phyloP scores from a whole-genome alignment of 2,888 invertebrate species.

The Drosophila vallismaia region DNA sequence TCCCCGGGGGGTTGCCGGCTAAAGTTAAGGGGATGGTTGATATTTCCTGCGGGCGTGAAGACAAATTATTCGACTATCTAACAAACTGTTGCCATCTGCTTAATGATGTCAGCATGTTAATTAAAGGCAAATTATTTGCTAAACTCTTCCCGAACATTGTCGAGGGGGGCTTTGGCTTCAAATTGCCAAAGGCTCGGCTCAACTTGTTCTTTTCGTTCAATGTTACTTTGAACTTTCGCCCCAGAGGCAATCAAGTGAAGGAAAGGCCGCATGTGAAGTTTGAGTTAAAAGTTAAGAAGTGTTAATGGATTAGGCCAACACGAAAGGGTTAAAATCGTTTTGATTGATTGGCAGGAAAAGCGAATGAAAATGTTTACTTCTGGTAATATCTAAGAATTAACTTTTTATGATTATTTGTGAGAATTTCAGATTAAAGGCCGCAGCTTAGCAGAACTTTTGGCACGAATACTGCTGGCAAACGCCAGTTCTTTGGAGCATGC shows the following conservation, averaged over 20 bases:
- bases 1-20: conserved; percentile 6
- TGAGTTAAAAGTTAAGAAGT: conserved; percentile 27
- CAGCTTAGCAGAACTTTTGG: neutral
- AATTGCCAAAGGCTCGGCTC: no score
- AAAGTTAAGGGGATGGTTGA: conserved; percentile 5
- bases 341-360: conserved; percentile 8
- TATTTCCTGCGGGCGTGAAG: conserved; percentile 51
- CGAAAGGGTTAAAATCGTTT: neutral
- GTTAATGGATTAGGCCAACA: conserved; percentile 4
- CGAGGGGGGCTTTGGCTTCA: neutral
- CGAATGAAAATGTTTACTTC: neutral
- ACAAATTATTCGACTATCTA: conserved; percentile 69
- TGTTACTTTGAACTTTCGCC: conserved; percentile 8
- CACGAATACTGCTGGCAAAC: neutral
- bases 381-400: neutral
- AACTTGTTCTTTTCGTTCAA: conserved; percentile 1
- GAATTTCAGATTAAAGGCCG: neutral
- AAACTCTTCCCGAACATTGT: conserved; percentile 45
- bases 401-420: no score
- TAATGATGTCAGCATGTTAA: conserved; percentile 82
- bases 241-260: neutral
- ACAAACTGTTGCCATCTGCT: conserved; percentile 73
- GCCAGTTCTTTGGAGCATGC: conserved; percentile 28
- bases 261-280: neutral
- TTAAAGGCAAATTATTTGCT: conserved; percentile 82